These are phyloP conservation scores for Xyliphius kryptos DNA, from an alignment of 2,113 vertebrate species.

Conservation along the genomic window DNA sequence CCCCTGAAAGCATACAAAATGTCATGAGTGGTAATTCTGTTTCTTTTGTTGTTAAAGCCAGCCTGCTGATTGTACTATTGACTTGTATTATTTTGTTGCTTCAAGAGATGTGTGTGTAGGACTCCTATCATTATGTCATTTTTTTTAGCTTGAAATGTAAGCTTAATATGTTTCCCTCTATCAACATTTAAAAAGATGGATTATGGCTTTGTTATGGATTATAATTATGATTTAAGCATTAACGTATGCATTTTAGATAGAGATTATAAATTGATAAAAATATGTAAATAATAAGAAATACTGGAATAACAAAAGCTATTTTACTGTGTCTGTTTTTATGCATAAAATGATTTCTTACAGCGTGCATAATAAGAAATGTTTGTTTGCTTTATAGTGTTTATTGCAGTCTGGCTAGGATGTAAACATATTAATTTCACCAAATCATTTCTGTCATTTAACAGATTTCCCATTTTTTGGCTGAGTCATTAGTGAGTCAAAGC, in stretches of 20 bases:
- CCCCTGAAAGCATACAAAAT: slow-evolving; percentile 9
- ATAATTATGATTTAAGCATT: background rate
- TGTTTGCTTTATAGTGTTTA: background rate
- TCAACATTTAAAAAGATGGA: slow-evolving; percentile 13
- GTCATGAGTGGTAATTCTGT: background rate
- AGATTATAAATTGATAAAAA: too few species aligned
- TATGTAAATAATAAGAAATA: too few species aligned
- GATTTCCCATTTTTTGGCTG: background rate
- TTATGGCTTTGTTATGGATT: slow-evolving; percentile 1
- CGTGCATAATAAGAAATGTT: background rate
- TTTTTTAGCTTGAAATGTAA: too few species aligned
- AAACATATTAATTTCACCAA: background rate
- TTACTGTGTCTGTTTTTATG: too few species aligned
- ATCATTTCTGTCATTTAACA: background rate
- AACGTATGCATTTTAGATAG: too few species aligned
- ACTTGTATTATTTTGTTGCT: slow-evolving; percentile 2
- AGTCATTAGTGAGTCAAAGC: background rate
- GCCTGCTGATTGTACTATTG: background rate
- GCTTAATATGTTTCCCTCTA: background rate
- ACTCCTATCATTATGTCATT: too few species aligned
- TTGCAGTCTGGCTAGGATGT: background rate
- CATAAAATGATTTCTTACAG: background rate
- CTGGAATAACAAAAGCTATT: too few species aligned
- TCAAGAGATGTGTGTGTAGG: background rate
- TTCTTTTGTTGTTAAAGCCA: slow-evolving; percentile 1